Conservation (phyloP, 2,888 invertebrate genomes). For the Bugulina stolonifera region DNA sequence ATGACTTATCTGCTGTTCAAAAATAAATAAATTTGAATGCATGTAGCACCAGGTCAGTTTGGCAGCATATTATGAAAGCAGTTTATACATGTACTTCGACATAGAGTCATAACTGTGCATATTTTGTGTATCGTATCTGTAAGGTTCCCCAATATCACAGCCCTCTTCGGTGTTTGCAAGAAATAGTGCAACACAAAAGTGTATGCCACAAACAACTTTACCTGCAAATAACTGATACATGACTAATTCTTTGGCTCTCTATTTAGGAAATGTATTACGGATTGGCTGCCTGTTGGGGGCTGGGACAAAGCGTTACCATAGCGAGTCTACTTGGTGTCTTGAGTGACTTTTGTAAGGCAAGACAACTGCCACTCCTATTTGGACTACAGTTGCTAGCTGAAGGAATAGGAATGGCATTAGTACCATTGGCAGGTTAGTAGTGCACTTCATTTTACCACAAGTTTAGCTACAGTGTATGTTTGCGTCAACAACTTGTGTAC, state of each 20-base stretch:
- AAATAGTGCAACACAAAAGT: too few species aligned
- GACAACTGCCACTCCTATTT: neutral
- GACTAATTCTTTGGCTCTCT: neutral
- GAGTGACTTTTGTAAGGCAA: neutral
- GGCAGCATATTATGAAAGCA: too few species aligned
- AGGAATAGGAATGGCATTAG: neutral
- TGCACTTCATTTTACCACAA: neutral
- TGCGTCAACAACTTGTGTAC: neutral
- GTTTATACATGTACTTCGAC: too few species aligned
- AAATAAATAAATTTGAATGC: too few species aligned
- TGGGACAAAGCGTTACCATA: neutral
- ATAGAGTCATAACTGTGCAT: too few species aligned
- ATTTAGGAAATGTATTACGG: neutral
- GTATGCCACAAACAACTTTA: too few species aligned
- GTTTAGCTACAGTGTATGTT: neutral
- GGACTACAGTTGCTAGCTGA: neutral
- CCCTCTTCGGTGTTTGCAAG: too few species aligned
- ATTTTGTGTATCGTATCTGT: too few species aligned
- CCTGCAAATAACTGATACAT: too few species aligned
- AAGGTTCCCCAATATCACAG: too few species aligned
- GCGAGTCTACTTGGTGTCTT: neutral
- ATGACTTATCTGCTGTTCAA: too few species aligned
- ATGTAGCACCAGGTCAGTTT: too few species aligned
- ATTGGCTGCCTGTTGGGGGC: neutral
- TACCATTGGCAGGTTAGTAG: neutral